These are phyloP conservation scores for Ganaspis sp. DNA, from an alignment of 1,140 invertebrate genomes.

Conservation along the genomic window DNA sequence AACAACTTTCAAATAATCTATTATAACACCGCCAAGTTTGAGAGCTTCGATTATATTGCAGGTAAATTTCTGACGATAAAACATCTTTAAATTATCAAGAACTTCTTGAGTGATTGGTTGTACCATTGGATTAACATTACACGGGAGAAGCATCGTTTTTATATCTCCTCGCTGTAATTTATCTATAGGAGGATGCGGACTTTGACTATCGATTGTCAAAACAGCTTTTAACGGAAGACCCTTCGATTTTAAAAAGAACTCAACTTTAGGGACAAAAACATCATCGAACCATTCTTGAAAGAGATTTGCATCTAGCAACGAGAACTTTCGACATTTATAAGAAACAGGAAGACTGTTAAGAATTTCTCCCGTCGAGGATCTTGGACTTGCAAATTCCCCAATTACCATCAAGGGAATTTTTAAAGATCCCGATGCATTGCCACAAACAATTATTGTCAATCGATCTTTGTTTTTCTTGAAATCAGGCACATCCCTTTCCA, in stretches of 20 bases:
- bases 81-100: background rate
- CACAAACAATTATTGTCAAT: background rate
- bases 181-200: background rate
- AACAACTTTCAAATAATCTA: background rate
- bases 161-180: background rate
- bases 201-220: background rate
- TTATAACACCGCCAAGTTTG: background rate
- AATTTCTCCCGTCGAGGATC: background rate
- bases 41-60: background rate
- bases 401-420: background rate
- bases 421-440: background rate
- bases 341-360: background rate
- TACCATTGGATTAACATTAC: background rate
- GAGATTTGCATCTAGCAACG: background rate
- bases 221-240: background rate
- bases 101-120: background rate
- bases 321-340: background rate
- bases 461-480: background rate
- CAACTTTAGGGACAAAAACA: background rate
- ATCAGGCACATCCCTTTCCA: background rate
- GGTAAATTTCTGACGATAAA: background rate
- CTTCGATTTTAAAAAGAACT: background rate
- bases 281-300: slow-evolving; percentile 13
- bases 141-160: background rate
- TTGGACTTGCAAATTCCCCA: background rate